These are phyloP conservation scores for Pavo muticus DNA, from an alignment of 2,113 vertebrate genomes.

Conservation along the genomic window DNA sequence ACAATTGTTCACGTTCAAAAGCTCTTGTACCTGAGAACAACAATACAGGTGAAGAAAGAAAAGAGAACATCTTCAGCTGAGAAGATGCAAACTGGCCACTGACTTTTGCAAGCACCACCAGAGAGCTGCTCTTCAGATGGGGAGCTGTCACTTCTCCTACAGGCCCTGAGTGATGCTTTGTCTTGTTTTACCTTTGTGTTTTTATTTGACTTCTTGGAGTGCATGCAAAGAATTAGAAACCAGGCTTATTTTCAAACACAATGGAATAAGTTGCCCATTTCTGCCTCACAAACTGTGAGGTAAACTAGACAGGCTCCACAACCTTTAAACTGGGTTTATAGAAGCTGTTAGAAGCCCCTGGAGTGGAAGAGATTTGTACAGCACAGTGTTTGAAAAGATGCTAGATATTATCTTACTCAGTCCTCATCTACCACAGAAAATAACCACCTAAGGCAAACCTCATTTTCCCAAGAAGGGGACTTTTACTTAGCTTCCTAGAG, in stretches of 20 bases:
- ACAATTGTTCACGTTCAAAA: not conserved
- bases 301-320: not conserved
- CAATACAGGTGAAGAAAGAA: not conserved
- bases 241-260: not conserved
- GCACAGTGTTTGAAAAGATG: not conserved
- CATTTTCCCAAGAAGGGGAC: not conserved
- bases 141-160: not conserved
- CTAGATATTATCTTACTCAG: not conserved
- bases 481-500: not conserved
- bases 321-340: not conserved
- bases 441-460: not conserved
- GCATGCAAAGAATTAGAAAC: not conserved
- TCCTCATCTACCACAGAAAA: not conserved
- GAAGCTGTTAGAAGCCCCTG: slow-evolving; percentile 2
- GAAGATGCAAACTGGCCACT: not conserved
- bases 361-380: not conserved
- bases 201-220: not conserved
- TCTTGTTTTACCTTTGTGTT: not conserved
- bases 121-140: not conserved
- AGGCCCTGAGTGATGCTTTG: not conserved
- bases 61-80: not conserved
- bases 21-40: not conserved
- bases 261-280: not conserved
- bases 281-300: not conserved
- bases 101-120: not conserved